Percentiles rank a stretch among this genome's conserved stretches.
Conservation (phyloP, 2,888 invertebrate species). For the Gibbula magus region DNA sequence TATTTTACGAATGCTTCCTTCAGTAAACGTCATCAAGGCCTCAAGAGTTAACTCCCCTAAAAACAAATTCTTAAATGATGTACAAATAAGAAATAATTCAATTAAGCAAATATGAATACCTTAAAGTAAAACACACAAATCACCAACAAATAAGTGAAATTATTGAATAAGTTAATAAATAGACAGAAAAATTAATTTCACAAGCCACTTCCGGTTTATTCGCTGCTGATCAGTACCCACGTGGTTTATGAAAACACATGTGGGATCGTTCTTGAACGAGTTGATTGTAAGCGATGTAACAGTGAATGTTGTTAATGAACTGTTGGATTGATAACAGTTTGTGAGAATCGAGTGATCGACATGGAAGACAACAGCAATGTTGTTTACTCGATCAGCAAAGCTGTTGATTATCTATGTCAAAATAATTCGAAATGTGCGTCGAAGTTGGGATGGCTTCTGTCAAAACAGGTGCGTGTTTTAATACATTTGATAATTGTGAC, state of each 20-base stretch:
- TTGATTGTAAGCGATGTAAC: neutral
- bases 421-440: conserved; percentile 36
- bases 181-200: no score
- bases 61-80: no score
- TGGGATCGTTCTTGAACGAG: neutral
- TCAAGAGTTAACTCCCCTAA: no score
- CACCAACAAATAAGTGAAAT: no score
- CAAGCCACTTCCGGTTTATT: neutral
- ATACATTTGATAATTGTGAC: neutral
- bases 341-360: neutral
- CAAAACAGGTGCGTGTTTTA: conserved; percentile 50
- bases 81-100: no score
- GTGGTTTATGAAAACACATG: conserved; percentile 34
- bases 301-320: neutral
- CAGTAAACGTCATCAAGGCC: no score
- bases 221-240: conserved; percentile 30
- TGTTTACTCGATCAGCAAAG: neutral
- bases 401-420: conserved; percentile 47
- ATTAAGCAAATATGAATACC: no score
- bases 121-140: no score
- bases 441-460: conserved; percentile 46
- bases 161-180: no score
- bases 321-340: neutral
- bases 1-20: no score
- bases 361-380: neutral